Evolutionary conservation across 2,888 invertebrate species (phyloP).

Genomic region (Ceramica pisi): DNA sequence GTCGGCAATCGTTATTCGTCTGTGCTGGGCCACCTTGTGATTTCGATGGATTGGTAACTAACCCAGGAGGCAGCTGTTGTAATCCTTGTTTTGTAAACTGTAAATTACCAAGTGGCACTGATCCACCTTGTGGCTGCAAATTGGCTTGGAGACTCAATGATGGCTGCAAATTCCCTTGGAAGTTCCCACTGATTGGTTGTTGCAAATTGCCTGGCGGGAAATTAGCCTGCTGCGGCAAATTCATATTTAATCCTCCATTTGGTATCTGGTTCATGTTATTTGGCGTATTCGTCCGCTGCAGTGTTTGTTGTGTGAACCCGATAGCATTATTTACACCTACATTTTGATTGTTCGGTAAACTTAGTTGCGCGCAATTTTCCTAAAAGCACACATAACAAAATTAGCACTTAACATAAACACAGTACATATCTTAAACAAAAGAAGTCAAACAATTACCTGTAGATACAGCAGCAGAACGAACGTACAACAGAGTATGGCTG

Average conservation of each 20-base stretch:
- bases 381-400: conserved; percentile 59
- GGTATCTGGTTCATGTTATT: conserved; percentile 62
- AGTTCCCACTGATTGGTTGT: conserved; percentile 59
- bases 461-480: conserved; percentile 72
- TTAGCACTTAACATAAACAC: conserved; percentile 2
- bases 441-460: conserved; percentile 65
- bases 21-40: conserved; percentile 22
- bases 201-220: conserved; percentile 56
- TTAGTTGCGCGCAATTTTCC: conserved; percentile 69
- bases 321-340: conserved; percentile 57
- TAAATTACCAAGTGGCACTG: conserved; percentile 43
- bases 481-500: conserved; percentile 71
- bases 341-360: conserved; percentile 65
- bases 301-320: conserved; percentile 56
- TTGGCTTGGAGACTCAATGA: conserved; percentile 63
- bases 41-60: conserved; percentile 30
- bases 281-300: conserved; percentile 41
- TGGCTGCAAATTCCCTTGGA: conserved; percentile 65
- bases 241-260: conserved; percentile 58
- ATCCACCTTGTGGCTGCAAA: conserved; percentile 47
- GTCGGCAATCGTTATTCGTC: conserved; percentile 33
- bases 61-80: conserved; percentile 36
- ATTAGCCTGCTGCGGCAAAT: conserved; percentile 53
- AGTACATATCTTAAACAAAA: conserved; percentile 29
- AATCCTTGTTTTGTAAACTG: conserved; percentile 57